A percentile compares a stretch with the other conserved stretches of the same genome.
Evolutionary conservation across 2,888 invertebrate species (phyloP).

Genomic region (Temnothorax rugatulus): DNA sequence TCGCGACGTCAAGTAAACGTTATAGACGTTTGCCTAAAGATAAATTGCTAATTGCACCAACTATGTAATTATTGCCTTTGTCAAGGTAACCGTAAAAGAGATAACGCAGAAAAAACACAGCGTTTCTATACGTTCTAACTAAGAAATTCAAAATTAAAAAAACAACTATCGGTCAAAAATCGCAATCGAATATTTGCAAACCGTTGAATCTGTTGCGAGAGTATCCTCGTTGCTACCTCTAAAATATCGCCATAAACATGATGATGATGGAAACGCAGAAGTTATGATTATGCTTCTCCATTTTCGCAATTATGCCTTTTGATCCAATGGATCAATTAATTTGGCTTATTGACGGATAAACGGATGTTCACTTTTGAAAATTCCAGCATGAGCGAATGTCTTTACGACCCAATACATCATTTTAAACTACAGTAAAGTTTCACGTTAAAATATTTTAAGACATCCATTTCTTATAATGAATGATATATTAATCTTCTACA

Average conservation of each 20-base stretch:
- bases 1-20: slow-evolving; percentile 18
- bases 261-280: slow-evolving; percentile 26
- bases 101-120: neutral
- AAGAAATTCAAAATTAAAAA: neutral
- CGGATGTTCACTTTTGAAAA: slow-evolving; percentile 10
- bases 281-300: slow-evolving; percentile 34
- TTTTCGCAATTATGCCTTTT: slow-evolving; percentile 34
- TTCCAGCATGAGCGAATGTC: neutral
- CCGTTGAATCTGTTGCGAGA: neutral
- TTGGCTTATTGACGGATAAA: slow-evolving; percentile 35
- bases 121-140: neutral
- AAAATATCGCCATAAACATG: neutral
- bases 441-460: neutral
- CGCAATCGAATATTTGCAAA: neutral
- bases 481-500: neutral
- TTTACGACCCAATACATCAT: neutral
- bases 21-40: slow-evolving; percentile 1
- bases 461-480: neutral
- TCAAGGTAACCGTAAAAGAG: neutral
- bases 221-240: neutral
- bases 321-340: slow-evolving; percentile 43
- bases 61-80: slow-evolving; percentile 40
- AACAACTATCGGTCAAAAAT: neutral
- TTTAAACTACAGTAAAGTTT: neutral
- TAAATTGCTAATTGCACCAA: slow-evolving; percentile 50